Percentiles rank a stretch among this genome's conserved stretches.
Evolutionary conservation across 2,113 vertebrate species (phyloP).

Genomic region (Aramus guarauna): DNA sequence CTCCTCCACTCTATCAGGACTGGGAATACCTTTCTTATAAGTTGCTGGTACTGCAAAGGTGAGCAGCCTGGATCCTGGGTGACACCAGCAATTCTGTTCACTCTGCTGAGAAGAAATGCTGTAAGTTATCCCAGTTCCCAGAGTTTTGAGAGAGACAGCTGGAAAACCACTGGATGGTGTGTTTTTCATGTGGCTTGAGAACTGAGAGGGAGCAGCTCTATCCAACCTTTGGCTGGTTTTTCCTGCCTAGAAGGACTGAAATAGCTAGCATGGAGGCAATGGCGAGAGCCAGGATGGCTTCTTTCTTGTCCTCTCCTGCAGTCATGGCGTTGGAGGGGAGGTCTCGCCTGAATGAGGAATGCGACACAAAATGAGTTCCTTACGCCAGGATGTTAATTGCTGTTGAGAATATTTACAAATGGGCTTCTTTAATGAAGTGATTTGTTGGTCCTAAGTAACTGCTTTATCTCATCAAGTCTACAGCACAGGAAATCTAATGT

Average conservation of each 20-base stretch:
- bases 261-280: not conserved
- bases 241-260: not conserved
- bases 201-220: not conserved
- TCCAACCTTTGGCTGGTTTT: not conserved
- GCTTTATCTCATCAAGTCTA: conserved; percentile 39
- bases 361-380: not conserved
- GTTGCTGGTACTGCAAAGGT: conserved; percentile 8
- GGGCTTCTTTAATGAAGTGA: conserved; percentile 27
- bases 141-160: not conserved
- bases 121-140: not conserved
- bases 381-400: not conserved
- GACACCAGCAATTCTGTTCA: not conserved
- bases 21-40: not conserved
- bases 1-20: not conserved
- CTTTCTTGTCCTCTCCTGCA: not conserved
- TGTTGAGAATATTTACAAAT: not conserved
- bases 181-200: not conserved
- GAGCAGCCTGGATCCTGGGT: not conserved
- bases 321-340: not conserved
- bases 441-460: conserved; percentile 56
- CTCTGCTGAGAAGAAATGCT: not conserved
- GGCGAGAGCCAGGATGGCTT: not conserved
- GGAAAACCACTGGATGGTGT: not conserved
- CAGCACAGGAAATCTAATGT: conserved; percentile 46
- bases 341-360: not conserved